Base-by-base conservation (phyloP, 2,113 vertebrate species). In the Heteronetta atricapilla region DNA sequence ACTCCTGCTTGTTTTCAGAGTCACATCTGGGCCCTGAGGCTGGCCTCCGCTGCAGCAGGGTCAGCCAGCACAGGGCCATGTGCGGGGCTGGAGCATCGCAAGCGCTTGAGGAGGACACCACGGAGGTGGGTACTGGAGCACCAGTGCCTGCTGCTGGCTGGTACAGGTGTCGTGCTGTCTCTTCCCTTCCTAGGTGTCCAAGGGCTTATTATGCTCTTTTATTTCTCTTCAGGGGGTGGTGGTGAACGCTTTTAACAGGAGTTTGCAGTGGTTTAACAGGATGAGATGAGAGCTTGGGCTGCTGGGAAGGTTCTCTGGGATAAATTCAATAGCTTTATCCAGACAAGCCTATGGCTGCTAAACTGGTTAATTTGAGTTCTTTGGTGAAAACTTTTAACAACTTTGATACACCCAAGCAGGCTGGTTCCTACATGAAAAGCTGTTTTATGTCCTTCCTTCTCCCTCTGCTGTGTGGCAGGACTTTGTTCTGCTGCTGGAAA, bases 71-170 rank as follows among this genome's bases (percentile, higher is more conserved):
- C 21, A 0, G 60, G 26, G 55, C 7, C 11, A 3, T 17, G 23
- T 11, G 22, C 42, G 36, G 72, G 12, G 38, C 77, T 78, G 59
- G 25, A 22, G 66, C 33, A 1, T 68, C n/a, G 14, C 34, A n/a
- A 16, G 29, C 0, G 0, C 48, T 20, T 0, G 7, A 56, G 36
- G 58, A 72, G 14, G 67, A 59, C 10, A 13, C 7, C 0, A 2
- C 2, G n/a, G 33, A 66, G 34, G 38, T 56, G 67, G 36, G 34
- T 67, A 3, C 23, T 38, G 5, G 3, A 9, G 13, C 8, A 38
- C 72, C 20, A 23, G 55, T 19, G 42, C 55, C n/a, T n/a, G 29
- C 23, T 29, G 36, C 36, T 58, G 26, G 0, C 17, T 60, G 29
- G n/a, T n/a, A 4, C 0, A 0, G 74, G 46, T 59, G 26, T 56